These are phyloP conservation scores for Choloepus hoffmanni DNA, from an alignment of 2,113 vertebrate genomes.

Conservation along the genomic window DNA sequence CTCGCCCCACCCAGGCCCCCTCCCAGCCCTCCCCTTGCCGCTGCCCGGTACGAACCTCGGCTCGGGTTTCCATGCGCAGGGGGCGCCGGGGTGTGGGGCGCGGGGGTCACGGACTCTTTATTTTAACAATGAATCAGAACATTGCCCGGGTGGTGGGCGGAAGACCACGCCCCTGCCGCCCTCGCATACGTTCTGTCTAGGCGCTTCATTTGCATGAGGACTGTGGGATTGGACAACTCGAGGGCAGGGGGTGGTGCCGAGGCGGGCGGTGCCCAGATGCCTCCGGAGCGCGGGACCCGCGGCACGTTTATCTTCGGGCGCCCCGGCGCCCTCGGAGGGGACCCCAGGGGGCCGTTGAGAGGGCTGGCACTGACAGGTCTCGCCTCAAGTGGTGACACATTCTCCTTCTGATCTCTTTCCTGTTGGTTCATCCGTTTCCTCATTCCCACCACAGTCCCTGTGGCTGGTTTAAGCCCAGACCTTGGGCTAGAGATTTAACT, in stretches of 20 bases:
- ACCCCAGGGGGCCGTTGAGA: background rate
- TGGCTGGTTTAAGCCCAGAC: background rate
- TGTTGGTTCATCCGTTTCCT: background rate
- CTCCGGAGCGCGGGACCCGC: background rate
- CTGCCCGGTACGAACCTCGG: constrained; percentile 19
- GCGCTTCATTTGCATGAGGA: constrained; percentile 72
- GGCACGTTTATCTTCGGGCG: background rate
- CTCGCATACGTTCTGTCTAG: constrained; percentile 54
- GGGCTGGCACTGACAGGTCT: background rate
- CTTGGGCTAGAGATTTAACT: background rate
- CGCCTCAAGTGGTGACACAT: background rate
- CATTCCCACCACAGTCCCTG: background rate
- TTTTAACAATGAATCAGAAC: constrained; percentile 83
- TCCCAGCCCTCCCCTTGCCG: background rate
- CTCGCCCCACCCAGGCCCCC: background rate
- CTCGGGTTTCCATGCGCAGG: constrained; percentile 40
- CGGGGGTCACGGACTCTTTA: constrained; percentile 63
- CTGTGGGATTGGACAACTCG: constrained; percentile 58
- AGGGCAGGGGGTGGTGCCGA: background rate
- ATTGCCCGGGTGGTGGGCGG: constrained; percentile 41
- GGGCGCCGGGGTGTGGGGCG: background rate
- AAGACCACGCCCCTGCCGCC: constrained; percentile 52
- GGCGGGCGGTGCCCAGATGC: constrained; percentile 40
- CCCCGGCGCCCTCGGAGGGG: background rate
- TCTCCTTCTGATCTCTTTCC: background rate